phyloP scores from a whole-genome alignment of 1,140 invertebrate species.

The Popillia japonica region DNA sequence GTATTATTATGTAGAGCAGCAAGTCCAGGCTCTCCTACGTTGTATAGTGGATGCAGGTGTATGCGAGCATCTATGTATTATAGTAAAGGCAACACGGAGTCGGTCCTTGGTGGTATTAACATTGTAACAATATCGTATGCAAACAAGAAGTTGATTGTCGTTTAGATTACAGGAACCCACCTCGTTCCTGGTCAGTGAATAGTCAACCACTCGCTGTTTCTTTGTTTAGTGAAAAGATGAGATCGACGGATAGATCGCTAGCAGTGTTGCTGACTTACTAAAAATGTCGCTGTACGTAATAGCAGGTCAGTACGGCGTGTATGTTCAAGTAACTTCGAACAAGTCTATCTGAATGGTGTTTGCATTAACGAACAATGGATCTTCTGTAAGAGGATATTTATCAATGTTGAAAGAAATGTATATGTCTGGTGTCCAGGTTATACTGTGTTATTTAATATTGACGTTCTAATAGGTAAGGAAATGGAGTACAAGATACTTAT shows the following conservation, averaged over 20 bases:
- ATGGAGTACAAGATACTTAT: too few species aligned
- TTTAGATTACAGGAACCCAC: conserved; percentile 33
- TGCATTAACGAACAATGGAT: too few species aligned
- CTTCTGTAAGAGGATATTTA: too few species aligned
- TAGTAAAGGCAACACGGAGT: too few species aligned
- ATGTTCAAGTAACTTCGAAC: too few species aligned
- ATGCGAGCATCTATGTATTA: neutral
- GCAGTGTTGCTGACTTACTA: conserved; percentile 33
- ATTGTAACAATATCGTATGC: conserved; percentile 38
- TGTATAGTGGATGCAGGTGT: neutral
- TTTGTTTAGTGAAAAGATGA: conserved; percentile 36
- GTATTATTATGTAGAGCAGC: conserved; percentile 39
- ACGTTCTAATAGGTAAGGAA: too few species aligned
- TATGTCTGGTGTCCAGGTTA: too few species aligned
- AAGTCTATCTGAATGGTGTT: too few species aligned
- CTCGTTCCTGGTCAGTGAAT: conserved; percentile 14
- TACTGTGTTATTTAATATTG: too few species aligned
- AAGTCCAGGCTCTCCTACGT: conserved; percentile 4
- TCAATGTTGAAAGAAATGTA: too few species aligned
- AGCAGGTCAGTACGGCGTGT: neutral
- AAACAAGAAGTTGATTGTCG: conserved; percentile 39
- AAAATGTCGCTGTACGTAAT: neutral
- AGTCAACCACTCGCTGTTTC: conserved; percentile 36
- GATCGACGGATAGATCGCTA: conserved; percentile 25
- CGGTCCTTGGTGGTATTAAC: conserved; percentile 3